Conservation (phyloP, 1,140 invertebrate genomes). For the Platorchestia sp. region DNA sequence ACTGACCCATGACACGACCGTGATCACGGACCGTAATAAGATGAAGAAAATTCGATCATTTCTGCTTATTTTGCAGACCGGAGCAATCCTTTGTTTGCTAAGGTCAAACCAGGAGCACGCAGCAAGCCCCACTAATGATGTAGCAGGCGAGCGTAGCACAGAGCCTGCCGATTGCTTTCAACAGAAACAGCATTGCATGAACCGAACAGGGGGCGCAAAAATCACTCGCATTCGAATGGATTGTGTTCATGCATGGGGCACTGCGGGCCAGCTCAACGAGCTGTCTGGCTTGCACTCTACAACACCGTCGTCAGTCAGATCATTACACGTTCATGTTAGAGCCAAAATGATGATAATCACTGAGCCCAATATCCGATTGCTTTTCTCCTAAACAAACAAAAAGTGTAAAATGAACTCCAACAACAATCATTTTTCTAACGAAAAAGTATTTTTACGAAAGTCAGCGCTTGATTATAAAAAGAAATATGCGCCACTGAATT, state of each 20-base stretch:
- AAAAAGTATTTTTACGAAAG: neutral
- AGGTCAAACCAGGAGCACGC: neutral
- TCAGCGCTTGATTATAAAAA: neutral
- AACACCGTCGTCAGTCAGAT: neutral
- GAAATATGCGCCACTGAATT: neutral
- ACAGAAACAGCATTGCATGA: neutral
- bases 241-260: neutral
- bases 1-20: slow-evolving; percentile 4
- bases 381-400: too few species aligned
- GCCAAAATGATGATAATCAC: neutral
- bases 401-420: neutral
- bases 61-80: neutral
- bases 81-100: slow-evolving; percentile 7
- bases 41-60: neutral
- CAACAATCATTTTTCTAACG: neutral
- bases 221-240: neutral
- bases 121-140: neutral
- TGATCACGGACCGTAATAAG: neutral
- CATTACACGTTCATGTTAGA: neutral
- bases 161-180: neutral
- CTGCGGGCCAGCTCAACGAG: neutral
- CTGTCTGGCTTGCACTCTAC: neutral
- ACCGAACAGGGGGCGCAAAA: neutral
- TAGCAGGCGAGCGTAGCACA: neutral
- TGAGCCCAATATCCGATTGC: neutral